Percentiles rank a stretch among this genome's conserved stretches.
These are phyloP conservation scores for Psammodynastes pulverulentus DNA, from an alignment of 2,113 vertebrate genomes.

Conservation along the genomic window DNA sequence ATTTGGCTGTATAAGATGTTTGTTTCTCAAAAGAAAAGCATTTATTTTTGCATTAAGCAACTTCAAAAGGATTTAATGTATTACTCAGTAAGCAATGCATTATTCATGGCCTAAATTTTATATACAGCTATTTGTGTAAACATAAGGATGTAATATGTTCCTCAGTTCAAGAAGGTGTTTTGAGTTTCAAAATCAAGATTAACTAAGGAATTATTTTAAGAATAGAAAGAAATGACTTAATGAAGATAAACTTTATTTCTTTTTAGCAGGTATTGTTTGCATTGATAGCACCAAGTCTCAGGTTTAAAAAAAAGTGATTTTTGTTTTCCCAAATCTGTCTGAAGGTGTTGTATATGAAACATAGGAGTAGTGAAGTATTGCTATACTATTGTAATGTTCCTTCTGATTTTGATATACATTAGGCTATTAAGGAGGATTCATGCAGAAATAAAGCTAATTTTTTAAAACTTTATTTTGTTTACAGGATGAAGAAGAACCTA, in stretches of 20 bases:
- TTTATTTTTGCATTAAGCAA: background rate
- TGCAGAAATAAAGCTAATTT: background rate
- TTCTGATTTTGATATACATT: background rate
- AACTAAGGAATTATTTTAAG: background rate
- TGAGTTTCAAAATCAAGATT: conserved; percentile 1
- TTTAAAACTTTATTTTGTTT: conserved; percentile 6
- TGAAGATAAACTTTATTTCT: conserved; percentile 11
- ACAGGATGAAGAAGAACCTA: conserved; percentile 97
- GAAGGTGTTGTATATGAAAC: background rate
- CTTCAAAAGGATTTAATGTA: conserved; percentile 1
- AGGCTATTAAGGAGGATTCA: background rate
- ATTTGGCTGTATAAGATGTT: background rate
- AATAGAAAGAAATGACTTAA: background rate
- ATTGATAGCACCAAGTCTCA: background rate
- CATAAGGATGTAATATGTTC: background rate
- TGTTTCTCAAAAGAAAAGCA: background rate
- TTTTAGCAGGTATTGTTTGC: background rate
- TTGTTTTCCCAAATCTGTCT: background rate
- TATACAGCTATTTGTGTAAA: background rate
- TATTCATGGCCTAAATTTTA: background rate
- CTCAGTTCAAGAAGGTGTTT: conserved; percentile 16
- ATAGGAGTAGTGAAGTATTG: background rate
- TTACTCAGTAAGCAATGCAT: background rate
- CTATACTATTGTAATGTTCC: background rate
- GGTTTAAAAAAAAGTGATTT: background rate